phyloP scores from a whole-genome alignment of 2,113 vertebrate genomes.

The Herpetotheres cachinnans region DNA sequence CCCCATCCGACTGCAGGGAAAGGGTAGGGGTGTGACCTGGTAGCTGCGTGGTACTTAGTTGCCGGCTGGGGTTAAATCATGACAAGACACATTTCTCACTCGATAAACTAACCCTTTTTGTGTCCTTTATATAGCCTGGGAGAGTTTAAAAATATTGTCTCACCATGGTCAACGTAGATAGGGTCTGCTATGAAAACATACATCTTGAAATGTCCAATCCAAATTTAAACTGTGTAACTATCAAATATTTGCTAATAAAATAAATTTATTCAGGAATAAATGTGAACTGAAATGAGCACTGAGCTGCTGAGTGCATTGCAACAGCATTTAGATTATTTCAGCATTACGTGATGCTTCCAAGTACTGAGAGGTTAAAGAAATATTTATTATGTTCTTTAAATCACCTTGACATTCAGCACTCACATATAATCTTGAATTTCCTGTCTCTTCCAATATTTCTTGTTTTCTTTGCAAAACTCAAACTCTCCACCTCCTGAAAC shows the following conservation, averaged over 20 bases:
- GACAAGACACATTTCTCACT: not conserved
- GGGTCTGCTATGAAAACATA: not conserved
- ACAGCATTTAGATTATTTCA: not conserved
- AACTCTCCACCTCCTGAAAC: not conserved
- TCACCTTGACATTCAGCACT: not conserved
- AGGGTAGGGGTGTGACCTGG: too few relatives aligned
- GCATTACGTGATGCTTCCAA: not conserved
- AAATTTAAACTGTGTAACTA: not conserved
- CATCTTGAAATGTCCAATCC: not conserved
- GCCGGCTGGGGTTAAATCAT: too few relatives aligned
- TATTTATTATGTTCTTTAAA: not conserved
- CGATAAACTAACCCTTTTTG: not conserved
- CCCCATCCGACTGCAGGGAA: too few relatives aligned
- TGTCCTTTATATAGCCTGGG: not conserved
- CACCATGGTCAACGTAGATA: not conserved
- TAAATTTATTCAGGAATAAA: not conserved
- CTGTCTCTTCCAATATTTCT: not conserved
- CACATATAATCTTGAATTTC: not conserved
- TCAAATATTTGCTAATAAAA: not conserved
- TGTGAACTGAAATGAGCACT: too few relatives aligned
- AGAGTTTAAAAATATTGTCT: not conserved
- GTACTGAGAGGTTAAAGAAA: not conserved
- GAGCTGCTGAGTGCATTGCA: not conserved
- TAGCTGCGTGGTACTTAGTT: too few relatives aligned
- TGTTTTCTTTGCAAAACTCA: not conserved